Conservation (phyloP, 2,797 vertebrate genomes). For the Corythornis leucogaster region DNA sequence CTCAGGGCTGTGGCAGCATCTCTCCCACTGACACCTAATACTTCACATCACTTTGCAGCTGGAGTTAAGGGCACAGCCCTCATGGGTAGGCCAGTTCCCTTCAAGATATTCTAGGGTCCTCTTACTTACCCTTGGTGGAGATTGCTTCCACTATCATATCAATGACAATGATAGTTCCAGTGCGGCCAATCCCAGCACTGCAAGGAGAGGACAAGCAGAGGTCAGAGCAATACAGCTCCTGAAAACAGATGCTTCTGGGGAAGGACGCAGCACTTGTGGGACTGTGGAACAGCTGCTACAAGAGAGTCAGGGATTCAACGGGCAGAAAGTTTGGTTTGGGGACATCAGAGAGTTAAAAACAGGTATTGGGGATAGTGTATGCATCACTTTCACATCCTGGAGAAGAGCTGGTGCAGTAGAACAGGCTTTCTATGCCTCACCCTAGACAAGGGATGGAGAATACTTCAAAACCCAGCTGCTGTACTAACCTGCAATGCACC, state of each 20-base stretch:
- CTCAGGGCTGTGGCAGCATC: neutral
- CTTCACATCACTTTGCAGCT: neutral
- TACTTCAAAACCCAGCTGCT: neutral
- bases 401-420: neutral
- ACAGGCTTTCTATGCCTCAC: neutral
- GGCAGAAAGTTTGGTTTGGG: neutral
- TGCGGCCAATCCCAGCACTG: conserved; percentile 97
- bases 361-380: neutral
- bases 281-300: neutral
- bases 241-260: neutral
- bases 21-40: neutral
- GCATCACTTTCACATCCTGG: neutral
- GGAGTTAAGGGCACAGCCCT: neutral
- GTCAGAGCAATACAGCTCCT: conserved; percentile 1
- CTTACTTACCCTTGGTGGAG: conserved; percentile 90
- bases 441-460: neutral
- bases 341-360: neutral
- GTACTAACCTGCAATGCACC: conserved; percentile 94
- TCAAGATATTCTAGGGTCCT: neutral
- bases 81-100: neutral
- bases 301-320: neutral
- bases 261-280: neutral
- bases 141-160: conserved; percentile 95
- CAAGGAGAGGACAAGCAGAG: conserved; percentile 30
- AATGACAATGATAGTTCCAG: conserved; percentile 95